Evolutionary conservation across 2,113 vertebrate species (phyloP).

Genomic region (Dryoscopus gambensis): DNA sequence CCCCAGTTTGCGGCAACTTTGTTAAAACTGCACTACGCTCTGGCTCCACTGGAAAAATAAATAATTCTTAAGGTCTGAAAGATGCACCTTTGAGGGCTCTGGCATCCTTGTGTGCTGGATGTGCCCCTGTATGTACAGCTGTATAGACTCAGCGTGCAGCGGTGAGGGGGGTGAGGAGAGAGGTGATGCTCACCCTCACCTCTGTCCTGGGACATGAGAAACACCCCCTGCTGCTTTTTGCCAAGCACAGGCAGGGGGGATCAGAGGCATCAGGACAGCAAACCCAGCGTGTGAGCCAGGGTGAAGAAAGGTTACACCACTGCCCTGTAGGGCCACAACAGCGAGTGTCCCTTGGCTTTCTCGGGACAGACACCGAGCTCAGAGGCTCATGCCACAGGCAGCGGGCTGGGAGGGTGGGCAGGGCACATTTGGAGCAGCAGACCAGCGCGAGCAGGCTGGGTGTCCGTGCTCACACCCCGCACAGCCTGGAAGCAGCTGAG

Average conservation of each 20-base stretch:
- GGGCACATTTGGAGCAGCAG: neutral
- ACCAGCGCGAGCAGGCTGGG: accelerated
- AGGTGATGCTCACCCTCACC: neutral
- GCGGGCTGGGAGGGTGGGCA: neutral
- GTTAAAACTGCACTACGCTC: neutral
- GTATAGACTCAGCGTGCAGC: accelerated
- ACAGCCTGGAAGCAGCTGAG: accelerated
- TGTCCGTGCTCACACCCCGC: accelerated
- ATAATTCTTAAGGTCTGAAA: neutral
- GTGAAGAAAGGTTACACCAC: neutral
- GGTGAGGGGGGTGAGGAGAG: neutral
- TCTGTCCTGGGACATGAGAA: neutral
- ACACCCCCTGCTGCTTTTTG: neutral
- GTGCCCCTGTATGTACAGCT: neutral
- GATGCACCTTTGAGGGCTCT: neutral
- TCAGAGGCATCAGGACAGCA: neutral
- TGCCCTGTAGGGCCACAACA: accelerated
- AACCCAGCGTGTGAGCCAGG: neutral
- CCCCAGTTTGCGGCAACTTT: neutral
- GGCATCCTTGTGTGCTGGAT: neutral
- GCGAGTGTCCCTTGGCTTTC: neutral
- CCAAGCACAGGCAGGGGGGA: neutral
- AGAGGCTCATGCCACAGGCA: neutral
- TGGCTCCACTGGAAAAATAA: neutral
- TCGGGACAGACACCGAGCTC: neutral